Base-by-base conservation (phyloP, 2,113 vertebrate species). In the Formicarius rufipectus region DNA sequence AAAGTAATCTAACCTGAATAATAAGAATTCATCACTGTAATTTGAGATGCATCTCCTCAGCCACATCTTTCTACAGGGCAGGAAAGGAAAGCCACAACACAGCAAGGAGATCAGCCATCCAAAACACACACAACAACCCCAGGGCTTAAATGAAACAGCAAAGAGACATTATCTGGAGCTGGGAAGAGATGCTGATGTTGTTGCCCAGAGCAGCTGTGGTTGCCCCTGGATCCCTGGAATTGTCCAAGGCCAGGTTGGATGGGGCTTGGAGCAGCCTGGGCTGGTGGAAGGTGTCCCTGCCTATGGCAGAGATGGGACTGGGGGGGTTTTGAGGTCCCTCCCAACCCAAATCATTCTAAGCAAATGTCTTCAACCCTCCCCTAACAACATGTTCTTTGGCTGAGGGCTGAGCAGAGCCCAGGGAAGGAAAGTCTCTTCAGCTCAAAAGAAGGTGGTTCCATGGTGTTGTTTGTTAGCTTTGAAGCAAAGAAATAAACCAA, bases 281-380 rank as follows among this genome's bases (percentile, higher is more conserved):
- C 4, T 0, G 6, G 18, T 9, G 50, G 31, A 1, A 73, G 11
- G 2, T 42, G 30, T 31, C 25, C 35, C 67, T 49, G 49, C 13
- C 9, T 20, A 3, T 5, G 58, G 16, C 15, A 60, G 59, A 16
- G n/a, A 21, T 4, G n/a, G 7, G 16, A 17, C 4, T 7, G 9
- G 23, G 24, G 9, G 6, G 47, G 18, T 42, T 33, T 35, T 10
- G 44, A 80, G 50, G 58, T 44, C 52, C 68, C 37, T 44, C 6
- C 33, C 77, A 42, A 16, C 3, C 22, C 52, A 74, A 42, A 16
- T 6, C 12, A 33, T 19, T 8, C 22, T 16, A 44, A 55, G 10
- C 6, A 37, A 84, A 82, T 5, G 33, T 23, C 64, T 52, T 11
- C 74, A 59, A 22, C 11, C 10, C 8, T 80, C 31, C 33, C 39